Percentiles rank a stretch among this genome's conserved stretches.
Evolutionary conservation across 2,113 vertebrate genomes (phyloP).

Genomic region (Ptilorrhoa leucosticta): DNA sequence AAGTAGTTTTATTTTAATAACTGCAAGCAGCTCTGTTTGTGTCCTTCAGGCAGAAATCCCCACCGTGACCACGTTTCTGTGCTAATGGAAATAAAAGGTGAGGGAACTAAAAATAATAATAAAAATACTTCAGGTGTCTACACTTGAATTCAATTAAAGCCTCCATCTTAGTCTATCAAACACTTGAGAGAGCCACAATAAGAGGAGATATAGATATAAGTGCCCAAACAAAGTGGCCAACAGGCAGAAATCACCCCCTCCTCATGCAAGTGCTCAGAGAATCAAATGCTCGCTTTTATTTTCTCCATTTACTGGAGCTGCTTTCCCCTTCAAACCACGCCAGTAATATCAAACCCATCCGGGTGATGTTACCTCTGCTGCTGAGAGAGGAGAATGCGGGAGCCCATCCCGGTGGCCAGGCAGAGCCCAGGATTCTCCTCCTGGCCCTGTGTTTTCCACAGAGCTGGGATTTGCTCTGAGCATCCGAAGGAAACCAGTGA

Average conservation of each 20-base stretch:
- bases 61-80: background rate
- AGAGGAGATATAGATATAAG: constrained; percentile 36
- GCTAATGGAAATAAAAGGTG: constrained; percentile 64
- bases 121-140: constrained; percentile 57
- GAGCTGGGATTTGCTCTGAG: background rate
- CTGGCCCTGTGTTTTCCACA: background rate
- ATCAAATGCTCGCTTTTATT: background rate
- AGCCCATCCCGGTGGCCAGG: rapidly evolving
- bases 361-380: background rate
- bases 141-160: constrained; percentile 66
- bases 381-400: background rate
- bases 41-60: constrained; percentile 40
- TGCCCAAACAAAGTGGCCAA: constrained; percentile 51
- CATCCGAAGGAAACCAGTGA: background rate
- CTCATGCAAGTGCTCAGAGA: background rate
- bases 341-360: background rate
- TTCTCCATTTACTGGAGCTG: background rate
- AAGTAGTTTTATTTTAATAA: background rate
- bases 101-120: constrained; percentile 63
- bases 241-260: background rate
- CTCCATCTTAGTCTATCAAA: constrained; percentile 46
- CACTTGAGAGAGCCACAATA: constrained; percentile 47
- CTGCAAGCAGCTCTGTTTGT: background rate
- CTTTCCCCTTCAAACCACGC: background rate
- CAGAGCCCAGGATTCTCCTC: background rate